Percentiles rank a stretch among this genome's conserved stretches.
Conservation (phyloP, 2,797 vertebrate species). For the Galago senegalensis region DNA sequence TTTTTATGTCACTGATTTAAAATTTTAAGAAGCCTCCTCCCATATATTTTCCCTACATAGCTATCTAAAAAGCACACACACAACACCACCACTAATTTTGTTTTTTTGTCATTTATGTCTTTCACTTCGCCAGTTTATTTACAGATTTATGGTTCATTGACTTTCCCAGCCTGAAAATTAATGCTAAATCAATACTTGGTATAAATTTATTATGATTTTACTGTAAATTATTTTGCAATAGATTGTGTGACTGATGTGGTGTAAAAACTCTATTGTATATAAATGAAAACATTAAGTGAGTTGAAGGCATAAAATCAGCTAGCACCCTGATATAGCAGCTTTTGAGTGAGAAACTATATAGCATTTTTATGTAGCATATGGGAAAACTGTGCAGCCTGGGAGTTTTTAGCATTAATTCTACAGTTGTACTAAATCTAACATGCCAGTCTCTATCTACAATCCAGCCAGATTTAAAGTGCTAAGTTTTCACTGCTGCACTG, state of each 20-base stretch:
- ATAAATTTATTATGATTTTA: constrained; percentile 83
- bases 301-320: constrained; percentile 79
- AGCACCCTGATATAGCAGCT: constrained; percentile 78
- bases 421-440: constrained; percentile 88
- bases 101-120: constrained; percentile 79
- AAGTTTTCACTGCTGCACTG: constrained; percentile 77
- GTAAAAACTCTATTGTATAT: constrained; percentile 78
- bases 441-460: constrained; percentile 84
- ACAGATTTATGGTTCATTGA: constrained; percentile 79
- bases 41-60: constrained; percentile 78
- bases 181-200: constrained; percentile 80
- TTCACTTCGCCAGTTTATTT: constrained; percentile 80
- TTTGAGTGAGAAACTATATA: constrained; percentile 83
- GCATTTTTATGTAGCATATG: constrained; percentile 87
- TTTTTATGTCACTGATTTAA: constrained; percentile 77
- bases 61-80: constrained; percentile 73
- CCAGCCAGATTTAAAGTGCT: constrained; percentile 85
- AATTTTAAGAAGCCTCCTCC: constrained; percentile 58
- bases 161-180: constrained; percentile 84
- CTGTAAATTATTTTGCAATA: constrained; percentile 79
- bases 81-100: constrained; percentile 66
- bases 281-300: constrained; percentile 85
- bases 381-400: constrained; percentile 85
- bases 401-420: constrained; percentile 86
- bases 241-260: constrained; percentile 63